A percentile compares a stretch with the other conserved stretches of the same genome.
Conservation (phyloP, 2,888 invertebrate genomes). For the Phengaris alcon region DNA sequence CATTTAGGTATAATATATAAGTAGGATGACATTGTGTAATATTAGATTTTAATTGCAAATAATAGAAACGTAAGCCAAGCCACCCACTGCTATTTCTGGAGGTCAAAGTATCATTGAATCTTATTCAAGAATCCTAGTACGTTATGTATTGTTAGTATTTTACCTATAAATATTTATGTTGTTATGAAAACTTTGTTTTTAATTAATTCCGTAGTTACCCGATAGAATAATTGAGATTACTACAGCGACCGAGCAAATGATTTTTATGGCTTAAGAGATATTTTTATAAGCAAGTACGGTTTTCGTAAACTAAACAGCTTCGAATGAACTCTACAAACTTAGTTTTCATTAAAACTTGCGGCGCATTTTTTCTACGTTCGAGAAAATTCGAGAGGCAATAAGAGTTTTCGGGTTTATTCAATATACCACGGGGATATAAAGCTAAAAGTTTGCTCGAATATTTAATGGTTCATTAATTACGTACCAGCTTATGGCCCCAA, state of each 20-base stretch:
- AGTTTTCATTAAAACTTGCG: conserved; percentile 11
- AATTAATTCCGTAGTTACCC: not conserved
- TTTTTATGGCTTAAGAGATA: no score
- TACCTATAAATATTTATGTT: not conserved
- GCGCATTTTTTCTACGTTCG: conserved; percentile 14
- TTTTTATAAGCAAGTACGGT: no score
- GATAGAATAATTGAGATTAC: not conserved
- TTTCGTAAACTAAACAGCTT: not conserved
- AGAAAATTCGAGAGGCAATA: conserved; percentile 20
- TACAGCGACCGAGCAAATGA: no score
- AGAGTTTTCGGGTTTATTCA: conserved; percentile 22
- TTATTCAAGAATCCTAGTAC: conserved; percentile 1
- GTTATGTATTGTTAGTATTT: not conserved
- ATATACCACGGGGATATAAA: conserved; percentile 1
- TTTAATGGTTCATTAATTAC: not conserved
- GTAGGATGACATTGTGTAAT: not conserved
- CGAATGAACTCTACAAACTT: not conserved
- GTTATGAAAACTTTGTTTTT: not conserved
- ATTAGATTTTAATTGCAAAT: conserved; percentile 18
- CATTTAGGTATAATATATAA: no score
- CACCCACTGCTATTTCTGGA: conserved; percentile 14
- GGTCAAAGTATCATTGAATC: conserved; percentile 6
- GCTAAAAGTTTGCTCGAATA: not conserved
- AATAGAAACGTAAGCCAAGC: not conserved
- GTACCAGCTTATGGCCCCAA: no score